Evolutionary conservation across 1,140 invertebrate species (phyloP), one percentile per base, ranked within the genome.

Genomic region (Formica exsecta): DNA sequence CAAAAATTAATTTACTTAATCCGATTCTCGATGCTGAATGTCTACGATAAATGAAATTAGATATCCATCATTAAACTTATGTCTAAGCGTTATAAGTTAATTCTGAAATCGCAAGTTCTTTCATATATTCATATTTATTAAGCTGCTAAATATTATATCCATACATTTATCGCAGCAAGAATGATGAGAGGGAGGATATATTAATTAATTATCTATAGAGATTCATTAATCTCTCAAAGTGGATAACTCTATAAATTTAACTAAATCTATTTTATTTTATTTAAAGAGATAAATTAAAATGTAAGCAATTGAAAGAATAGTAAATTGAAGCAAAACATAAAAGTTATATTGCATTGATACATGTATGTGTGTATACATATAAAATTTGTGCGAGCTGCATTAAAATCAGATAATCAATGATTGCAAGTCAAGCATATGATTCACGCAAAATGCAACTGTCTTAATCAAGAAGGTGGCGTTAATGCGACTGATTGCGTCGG

Each of bases 401-500:
- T 44, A 19, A 81, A 41, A 44, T 81, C n/a, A 13, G 29, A 6
- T 44, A 16, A 81, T 61, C 19, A 5, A 36, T 16, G 13, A 4
- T 13, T 5, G 22, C 36, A 38, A 71, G 54, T 36, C 38, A 44
- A 22, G 1, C 70, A 7, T 36, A 25, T 22, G 3, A 48, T 48
- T 48, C 44, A 3, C 3, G 22, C 41, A 57, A 13, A 0, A 19
- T 6, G 41, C 6, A 9, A 16, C 11, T 6, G 38, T 13, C 36
- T 81, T 81, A 81, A 81, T 71, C 77, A 68, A 51, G 19, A 22
- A 8, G 16, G 5, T 51, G n/a, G 13, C 22, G 38, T 71, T 71
- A 81, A 48, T 74, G 54, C 41, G 54, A 36, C 22, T n/a, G 25
- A 74, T 25, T 38, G 79, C 79, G 38, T 73, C 29, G 38, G n/a